phyloP scores from a whole-genome alignment of 2,797 vertebrate species.

The Gambelia wislizenii region DNA sequence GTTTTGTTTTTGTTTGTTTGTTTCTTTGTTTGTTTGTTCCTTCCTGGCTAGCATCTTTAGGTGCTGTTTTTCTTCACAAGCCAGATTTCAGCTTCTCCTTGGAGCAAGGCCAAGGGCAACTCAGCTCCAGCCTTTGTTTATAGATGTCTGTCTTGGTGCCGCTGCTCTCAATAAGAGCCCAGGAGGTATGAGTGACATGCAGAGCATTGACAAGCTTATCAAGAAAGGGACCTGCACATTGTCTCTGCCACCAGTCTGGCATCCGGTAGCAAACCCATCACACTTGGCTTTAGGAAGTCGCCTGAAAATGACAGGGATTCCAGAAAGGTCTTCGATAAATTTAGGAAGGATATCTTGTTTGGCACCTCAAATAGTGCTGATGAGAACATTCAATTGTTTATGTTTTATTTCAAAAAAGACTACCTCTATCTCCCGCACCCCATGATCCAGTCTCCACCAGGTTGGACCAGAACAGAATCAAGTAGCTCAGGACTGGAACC shows the following conservation, averaged over 20 bases:
- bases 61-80: conserved; percentile 57
- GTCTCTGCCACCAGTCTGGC: conserved; percentile 13
- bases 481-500: not conserved
- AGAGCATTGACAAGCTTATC: conserved; percentile 17
- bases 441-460: too few relatives aligned
- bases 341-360: not conserved
- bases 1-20: too few relatives aligned
- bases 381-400: not conserved
- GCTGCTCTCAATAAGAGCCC: conserved; percentile 60
- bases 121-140: conserved; percentile 67
- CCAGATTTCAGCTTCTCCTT: conserved; percentile 55
- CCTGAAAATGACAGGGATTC: not conserved
- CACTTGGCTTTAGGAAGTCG: not conserved
- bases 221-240: conserved; percentile 23
- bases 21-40: too few relatives aligned
- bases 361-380: not conserved
- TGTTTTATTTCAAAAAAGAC: not conserved
- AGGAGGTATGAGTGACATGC: conserved; percentile 34
- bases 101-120: conserved; percentile 55
- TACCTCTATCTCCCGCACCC: too few relatives aligned
- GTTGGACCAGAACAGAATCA: not conserved
- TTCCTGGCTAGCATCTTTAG: not conserved
- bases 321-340: not conserved
- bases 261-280: conserved; percentile 4
- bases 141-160: conserved; percentile 65